Evolutionary conservation across 2,888 invertebrate species (phyloP).

Genomic region (Athalia rosae): DNA sequence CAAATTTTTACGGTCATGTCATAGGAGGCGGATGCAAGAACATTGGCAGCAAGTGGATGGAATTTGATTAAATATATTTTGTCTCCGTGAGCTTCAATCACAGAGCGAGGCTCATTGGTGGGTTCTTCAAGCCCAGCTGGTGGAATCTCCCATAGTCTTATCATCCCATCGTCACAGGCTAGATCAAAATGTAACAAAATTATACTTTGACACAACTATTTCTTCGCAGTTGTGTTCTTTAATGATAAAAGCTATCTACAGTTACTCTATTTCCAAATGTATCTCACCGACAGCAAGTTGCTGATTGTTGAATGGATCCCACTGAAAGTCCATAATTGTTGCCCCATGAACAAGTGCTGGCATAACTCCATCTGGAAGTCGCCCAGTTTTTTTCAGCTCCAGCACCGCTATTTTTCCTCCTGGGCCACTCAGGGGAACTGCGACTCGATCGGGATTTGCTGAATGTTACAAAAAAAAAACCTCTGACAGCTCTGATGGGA

Average conservation of each 20-base stretch:
- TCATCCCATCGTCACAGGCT: slow-evolving; percentile 92
- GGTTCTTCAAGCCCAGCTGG: slow-evolving; percentile 82
- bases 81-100: slow-evolving; percentile 88
- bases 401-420: slow-evolving; percentile 93
- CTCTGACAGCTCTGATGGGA: slow-evolving; percentile 16
- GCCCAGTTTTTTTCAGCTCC: slow-evolving; percentile 85
- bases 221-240: not conserved
- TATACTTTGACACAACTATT: not conserved
- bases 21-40: slow-evolving; percentile 92
- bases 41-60: slow-evolving; percentile 91
- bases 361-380: slow-evolving; percentile 86
- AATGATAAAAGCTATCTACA: not conserved
- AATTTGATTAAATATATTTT: slow-evolving; percentile 94
- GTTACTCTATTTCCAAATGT: not conserved
- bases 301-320: slow-evolving; percentile 92
- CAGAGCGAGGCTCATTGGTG: slow-evolving; percentile 83
- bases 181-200: slow-evolving; percentile 45
- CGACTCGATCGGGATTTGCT: slow-evolving; percentile 91
- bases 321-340: slow-evolving; percentile 93
- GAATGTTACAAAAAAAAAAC: slow-evolving; percentile 54
- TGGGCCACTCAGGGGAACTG: slow-evolving; percentile 92
- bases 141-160: slow-evolving; percentile 88
- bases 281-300: slow-evolving; percentile 83
- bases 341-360: slow-evolving; percentile 93
- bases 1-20: slow-evolving; percentile 93